Conservation (phyloP, 1,140 invertebrate species). For the Heliconius himera region DNA sequence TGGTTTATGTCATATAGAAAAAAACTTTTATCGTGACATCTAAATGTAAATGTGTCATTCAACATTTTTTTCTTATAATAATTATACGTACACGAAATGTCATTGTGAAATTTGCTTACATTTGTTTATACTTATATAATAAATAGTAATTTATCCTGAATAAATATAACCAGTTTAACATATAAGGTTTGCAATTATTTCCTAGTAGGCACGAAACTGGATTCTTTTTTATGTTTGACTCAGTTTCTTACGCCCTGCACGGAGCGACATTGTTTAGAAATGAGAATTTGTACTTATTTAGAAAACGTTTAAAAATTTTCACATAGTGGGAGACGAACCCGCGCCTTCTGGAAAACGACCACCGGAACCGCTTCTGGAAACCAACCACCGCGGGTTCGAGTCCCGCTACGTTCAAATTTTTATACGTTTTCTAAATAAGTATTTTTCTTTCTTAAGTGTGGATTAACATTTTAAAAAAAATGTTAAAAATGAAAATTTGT, state of each 20-base stretch:
- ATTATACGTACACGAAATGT: not conserved
- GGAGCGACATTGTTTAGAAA: conserved; percentile 7
- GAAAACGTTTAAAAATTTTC: too few relatives aligned
- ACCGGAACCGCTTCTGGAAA: too few relatives aligned
- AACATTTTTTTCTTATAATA: not conserved
- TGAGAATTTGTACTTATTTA: not conserved
- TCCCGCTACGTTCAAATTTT: too few relatives aligned
- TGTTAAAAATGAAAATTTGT: not conserved
- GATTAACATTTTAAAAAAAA: too few relatives aligned
- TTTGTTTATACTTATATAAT: conserved; percentile 4
- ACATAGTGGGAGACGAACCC: too few relatives aligned
- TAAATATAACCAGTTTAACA: conserved; percentile 23
- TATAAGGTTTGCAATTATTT: conserved; percentile 20
- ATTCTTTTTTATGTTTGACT: conserved; percentile 22
- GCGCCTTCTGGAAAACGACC: too few relatives aligned
- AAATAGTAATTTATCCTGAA: conserved; percentile 20
- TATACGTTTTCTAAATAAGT: too few relatives aligned
- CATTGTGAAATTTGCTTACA: not conserved
- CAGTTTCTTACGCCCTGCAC: not conserved
- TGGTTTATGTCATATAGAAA: not conserved
- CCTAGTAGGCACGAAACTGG: conserved; percentile 22
- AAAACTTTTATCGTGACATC: not conserved
- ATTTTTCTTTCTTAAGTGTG: too few relatives aligned
- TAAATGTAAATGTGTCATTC: not conserved
- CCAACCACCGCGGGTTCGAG: too few relatives aligned